A percentile compares a stretch with the other conserved stretches of the same genome.
These are phyloP conservation scores for Hetaerina americana DNA, from an alignment of 1,140 invertebrate species.

Conservation along the genomic window DNA sequence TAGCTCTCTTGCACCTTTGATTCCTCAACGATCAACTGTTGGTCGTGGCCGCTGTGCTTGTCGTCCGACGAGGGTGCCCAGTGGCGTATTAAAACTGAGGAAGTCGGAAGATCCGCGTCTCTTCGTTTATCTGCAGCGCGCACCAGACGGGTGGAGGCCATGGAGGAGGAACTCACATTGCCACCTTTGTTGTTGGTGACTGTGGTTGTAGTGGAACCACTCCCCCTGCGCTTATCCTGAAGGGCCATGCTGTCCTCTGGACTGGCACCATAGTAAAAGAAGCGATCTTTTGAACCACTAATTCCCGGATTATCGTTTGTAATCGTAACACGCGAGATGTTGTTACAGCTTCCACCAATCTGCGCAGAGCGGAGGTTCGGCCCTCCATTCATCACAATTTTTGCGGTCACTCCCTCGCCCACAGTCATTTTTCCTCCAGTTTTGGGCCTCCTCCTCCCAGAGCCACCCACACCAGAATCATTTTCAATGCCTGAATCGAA, in stretches of 20 bases:
- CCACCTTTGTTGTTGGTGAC: no score
- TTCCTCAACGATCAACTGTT: not conserved
- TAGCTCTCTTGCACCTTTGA: constrained; percentile 13
- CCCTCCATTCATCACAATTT: not conserved
- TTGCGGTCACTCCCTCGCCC: not conserved
- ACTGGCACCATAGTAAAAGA: not conserved
- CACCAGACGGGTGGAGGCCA: constrained; percentile 10
- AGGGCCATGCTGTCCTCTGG: not conserved
- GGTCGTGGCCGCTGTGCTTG: not conserved
- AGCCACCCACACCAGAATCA: constrained; percentile 34
- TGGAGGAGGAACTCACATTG: no score
- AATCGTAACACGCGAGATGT: not conserved
- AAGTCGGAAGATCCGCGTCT: constrained; percentile 7
- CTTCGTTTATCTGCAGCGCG: constrained; percentile 3
- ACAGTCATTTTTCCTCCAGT: not conserved
- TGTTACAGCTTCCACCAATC: not conserved
- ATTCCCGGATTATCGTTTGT: not conserved
- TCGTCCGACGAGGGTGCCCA: constrained; percentile 3
- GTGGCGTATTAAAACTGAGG: constrained; percentile 12
- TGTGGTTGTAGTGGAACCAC: constrained; percentile 29
- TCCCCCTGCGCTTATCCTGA: constrained; percentile 9
- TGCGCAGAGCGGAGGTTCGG: not conserved
- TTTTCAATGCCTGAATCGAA: constrained; percentile 66
- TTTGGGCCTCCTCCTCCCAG: not conserved
- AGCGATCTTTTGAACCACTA: not conserved